Base-by-base conservation (phyloP, 1,140 invertebrate genomes). In the Magallana angulata region DNA sequence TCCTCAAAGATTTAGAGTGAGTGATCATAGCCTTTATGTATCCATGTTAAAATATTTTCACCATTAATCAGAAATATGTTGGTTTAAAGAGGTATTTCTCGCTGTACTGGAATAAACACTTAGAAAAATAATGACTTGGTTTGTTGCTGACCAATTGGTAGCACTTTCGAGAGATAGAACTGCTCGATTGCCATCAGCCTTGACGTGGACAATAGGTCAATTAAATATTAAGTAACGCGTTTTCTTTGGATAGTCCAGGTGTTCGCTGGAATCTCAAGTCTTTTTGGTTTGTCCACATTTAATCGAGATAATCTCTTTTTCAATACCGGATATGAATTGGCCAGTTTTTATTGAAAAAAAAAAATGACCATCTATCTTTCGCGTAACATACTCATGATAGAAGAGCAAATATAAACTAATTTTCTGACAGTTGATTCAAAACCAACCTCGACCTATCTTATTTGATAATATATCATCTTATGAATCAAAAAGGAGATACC, bases 161-260 rank as follows among this genome's bases (percentile, higher is more conserved):
- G 30, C 8, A 36, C 24, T 30, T 30, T 8, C 24, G 68, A 76
- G 24, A 9, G 11, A 76, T 11, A 76, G 18, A 64, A 64, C 60
- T 9, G 16, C 16, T 64, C 16, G 36, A 76, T 76, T 18, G 9
- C 36, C 9, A 11, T 4, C 36, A 18, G 2, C 60, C 14, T 14
- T 8, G 60, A 16, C 14, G 18, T 18, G 18, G 24, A 76, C 68
- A 76, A 76, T 36, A 12, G 24, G 68, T 30, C 68, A 76, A 76
- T 76, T 76, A 76, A 76, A 76, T 76, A 76, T 76, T 76, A 76
- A 76, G 68, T 76, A 76, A 76, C 68, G 36, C 8, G 24, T 18
- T 36, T 76, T 76, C 68, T 76, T 76, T 76, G 24, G 68, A 76
- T 76, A 76, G 68, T 36, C 68, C 68, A 76, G 68, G 68, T 76